Conservation (phyloP, 2,113 vertebrate genomes). For the Ailurus styani region DNA sequence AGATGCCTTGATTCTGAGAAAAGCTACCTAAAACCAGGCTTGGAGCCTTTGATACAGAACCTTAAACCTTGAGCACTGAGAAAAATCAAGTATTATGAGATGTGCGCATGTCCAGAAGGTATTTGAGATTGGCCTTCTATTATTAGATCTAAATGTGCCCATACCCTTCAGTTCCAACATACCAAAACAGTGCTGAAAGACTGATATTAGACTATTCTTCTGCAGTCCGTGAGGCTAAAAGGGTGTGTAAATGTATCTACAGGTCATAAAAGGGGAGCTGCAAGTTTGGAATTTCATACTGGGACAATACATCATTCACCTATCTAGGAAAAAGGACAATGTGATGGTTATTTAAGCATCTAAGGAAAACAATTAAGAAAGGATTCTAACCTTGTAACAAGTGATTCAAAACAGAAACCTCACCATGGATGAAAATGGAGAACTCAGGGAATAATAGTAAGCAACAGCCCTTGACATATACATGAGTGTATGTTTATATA, state of each 20-base stretch:
- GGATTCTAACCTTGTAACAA: not conserved
- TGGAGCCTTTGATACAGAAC: not conserved
- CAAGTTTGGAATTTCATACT: not conserved
- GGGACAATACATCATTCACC: not conserved
- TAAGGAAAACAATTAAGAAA: not conserved
- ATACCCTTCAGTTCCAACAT: not conserved
- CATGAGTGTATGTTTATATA: not conserved
- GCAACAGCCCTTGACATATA: not conserved
- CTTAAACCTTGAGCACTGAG: not conserved
- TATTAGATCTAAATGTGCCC: not conserved
- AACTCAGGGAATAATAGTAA: not conserved
- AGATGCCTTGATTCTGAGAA: not conserved
- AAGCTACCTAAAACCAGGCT: not conserved
- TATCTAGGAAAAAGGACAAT: not conserved
- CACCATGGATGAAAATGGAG: not conserved
- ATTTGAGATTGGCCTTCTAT: not conserved
- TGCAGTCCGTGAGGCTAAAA: not conserved
- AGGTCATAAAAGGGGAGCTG: not conserved
- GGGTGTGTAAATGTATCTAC: not conserved
- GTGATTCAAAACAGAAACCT: not conserved
- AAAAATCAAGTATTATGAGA: not conserved
- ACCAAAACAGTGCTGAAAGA: not conserved
- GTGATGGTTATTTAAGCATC: not conserved
- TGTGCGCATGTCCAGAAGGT: fast-evolving
- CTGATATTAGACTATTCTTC: not conserved